Conservation (phyloP, 92 coral and sea anemone species). For the Bergia sp. region DNA sequence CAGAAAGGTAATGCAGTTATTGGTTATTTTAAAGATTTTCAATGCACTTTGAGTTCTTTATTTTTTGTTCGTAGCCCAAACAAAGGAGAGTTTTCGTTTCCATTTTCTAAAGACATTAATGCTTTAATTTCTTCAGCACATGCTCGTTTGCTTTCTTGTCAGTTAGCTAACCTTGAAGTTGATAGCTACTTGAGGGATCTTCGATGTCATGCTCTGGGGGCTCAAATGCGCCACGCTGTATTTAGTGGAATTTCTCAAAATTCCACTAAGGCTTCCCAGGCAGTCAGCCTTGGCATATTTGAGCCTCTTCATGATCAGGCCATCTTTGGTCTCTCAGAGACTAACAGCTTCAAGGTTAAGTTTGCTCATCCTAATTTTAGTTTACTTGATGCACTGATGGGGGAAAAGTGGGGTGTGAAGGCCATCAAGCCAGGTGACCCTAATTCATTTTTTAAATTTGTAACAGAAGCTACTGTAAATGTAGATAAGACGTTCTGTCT, state of each 20-base stretch:
- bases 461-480: too few species aligned
- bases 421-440: too few species aligned
- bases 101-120: slow-evolving; percentile 16
- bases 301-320: slow-evolving; percentile 28
- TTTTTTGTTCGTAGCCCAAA: slow-evolving; percentile 21
- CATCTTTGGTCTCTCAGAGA: slow-evolving; percentile 27
- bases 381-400: slow-evolving; percentile 18
- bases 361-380: background rate
- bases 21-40: slow-evolving; percentile 28
- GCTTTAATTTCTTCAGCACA: slow-evolving; percentile 15
- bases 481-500: too few species aligned
- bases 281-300: slow-evolving; percentile 42
- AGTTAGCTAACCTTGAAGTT: slow-evolving; percentile 34
- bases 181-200: slow-evolving; percentile 33
- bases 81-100: slow-evolving; percentile 37
- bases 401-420: slow-evolving; percentile 40
- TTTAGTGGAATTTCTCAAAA: slow-evolving; percentile 36
- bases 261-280: slow-evolving; percentile 4
- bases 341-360: slow-evolving; percentile 42
- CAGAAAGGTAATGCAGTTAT: too few species aligned
- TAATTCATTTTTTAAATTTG: too few species aligned
- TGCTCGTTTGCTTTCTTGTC: slow-evolving; percentile 22
- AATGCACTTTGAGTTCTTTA: background rate
- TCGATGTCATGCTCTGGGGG: slow-evolving; percentile 35
- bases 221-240: slow-evolving; percentile 41